Percentiles rank a stretch among this genome's conserved stretches.
Conservation (phyloP, 1,140 invertebrate genomes). For the Drosophila rhopaloa region DNA sequence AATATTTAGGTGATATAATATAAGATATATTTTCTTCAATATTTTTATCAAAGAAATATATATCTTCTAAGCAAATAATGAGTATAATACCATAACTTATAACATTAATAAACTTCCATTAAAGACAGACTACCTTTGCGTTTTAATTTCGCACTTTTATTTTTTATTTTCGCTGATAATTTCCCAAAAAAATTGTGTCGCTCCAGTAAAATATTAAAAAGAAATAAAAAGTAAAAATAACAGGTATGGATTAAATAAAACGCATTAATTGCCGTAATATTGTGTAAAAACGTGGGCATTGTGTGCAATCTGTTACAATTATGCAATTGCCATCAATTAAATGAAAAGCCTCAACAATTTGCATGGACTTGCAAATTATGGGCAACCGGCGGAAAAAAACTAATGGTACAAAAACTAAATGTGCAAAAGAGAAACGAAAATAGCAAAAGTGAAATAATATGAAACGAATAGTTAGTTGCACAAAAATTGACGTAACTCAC, state of each 20-base stretch:
- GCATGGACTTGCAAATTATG: conserved; percentile 64
- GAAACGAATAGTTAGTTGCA: conserved; percentile 26
- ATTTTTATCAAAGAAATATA: neutral
- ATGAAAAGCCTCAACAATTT: conserved; percentile 59
- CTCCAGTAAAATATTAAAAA: conserved; percentile 10
- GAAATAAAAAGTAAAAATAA: conserved; percentile 4
- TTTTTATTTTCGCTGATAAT: neutral
- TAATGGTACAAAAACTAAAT: neutral
- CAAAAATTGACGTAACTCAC: conserved; percentile 63
- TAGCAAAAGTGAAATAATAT: conserved; percentile 18
- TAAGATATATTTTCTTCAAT: neutral
- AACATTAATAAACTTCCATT: too few species aligned
- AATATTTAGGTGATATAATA: too few species aligned
- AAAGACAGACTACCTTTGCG: too few species aligned
- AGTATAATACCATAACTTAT: too few species aligned
- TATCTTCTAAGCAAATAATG: too few species aligned
- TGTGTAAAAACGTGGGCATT: conserved; percentile 25
- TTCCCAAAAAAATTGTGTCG: neutral
- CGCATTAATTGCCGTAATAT: conserved; percentile 47
- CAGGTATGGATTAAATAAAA: neutral
- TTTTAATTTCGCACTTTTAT: neutral
- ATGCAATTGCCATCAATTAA: conserved; percentile 61
- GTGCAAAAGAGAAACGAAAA: neutral
- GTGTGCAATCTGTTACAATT: conserved; percentile 29
- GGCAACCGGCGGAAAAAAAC: conserved; percentile 26